Evolutionary conservation across 2,797 vertebrate genomes (phyloP).

Genomic region (Taeniopygia guttata): DNA sequence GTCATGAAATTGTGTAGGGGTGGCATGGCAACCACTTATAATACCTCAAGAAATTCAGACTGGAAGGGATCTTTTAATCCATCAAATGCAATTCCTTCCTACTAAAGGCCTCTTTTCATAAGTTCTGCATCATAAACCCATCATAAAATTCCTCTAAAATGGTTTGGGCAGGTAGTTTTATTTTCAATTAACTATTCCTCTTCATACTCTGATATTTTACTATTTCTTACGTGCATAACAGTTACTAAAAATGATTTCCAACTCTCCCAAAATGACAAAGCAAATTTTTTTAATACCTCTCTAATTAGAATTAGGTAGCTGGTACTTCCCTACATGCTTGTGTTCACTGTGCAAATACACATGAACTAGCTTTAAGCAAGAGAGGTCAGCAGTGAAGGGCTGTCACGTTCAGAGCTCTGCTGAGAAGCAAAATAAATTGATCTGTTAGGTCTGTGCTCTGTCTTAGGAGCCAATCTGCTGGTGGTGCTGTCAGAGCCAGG

Average conservation of each 20-base stretch:
- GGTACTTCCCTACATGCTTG: background rate
- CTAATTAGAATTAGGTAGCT: background rate
- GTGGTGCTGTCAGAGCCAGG: background rate
- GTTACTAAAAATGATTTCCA: background rate
- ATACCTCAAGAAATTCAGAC: background rate
- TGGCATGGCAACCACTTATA: background rate
- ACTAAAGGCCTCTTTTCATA: background rate
- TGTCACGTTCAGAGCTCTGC: background rate
- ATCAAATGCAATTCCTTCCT: background rate
- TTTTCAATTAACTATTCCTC: background rate
- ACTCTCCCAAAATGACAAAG: background rate
- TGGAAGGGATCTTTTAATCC: background rate
- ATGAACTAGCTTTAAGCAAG: background rate
- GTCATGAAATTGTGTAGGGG: background rate
- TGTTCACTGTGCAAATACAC: background rate
- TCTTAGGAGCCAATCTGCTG: background rate
- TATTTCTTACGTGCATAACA: background rate
- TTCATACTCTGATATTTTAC: background rate
- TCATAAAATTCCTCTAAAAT: background rate
- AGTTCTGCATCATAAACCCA: background rate
- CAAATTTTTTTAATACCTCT: background rate
- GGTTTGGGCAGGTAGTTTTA: background rate
- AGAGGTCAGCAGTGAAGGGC: background rate
- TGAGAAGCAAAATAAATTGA: background rate
- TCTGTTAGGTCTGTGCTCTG: background rate